Conservation (phyloP, 1,140 invertebrate species). For the Drosophila ficusphila region DNA sequence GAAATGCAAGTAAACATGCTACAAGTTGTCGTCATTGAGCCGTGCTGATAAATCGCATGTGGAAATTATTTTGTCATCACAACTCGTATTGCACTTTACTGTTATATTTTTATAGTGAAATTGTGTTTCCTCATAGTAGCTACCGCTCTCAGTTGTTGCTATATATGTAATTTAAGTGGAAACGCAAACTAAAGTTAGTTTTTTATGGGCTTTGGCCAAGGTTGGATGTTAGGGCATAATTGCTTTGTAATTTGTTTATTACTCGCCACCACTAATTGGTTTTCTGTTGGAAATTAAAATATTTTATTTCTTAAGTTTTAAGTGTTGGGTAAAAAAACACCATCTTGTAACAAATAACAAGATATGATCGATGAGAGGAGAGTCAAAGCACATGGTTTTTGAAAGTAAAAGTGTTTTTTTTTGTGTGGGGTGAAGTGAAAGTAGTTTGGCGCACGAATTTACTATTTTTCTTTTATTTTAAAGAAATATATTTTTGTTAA, state of each 20-base stretch:
- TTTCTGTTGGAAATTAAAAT: conserved; percentile 7
- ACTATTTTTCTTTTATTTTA: not conserved
- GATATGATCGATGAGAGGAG: not conserved
- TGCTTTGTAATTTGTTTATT: conserved; percentile 19
- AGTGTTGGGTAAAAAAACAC: too few relatives aligned
- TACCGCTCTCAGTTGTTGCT: not conserved
- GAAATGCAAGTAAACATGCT: conserved; percentile 27
- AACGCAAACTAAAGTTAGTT: not conserved
- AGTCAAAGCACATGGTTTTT: not conserved
- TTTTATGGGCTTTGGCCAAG: conserved; percentile 15
- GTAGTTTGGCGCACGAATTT: not conserved
- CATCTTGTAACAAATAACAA: conserved; percentile 2
- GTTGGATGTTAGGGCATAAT: conserved; percentile 21
- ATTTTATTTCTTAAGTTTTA: conserved; percentile 13
- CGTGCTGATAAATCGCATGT: conserved; percentile 53
- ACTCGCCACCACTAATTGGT: conserved; percentile 19
- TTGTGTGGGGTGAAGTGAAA: not conserved
- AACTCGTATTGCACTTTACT: conserved; percentile 33
- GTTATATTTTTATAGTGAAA: conserved; percentile 33
- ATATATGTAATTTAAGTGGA: not conserved
- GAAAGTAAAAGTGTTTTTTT: conserved; percentile 22
- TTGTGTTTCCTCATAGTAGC: conserved; percentile 9
- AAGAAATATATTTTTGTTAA: not conserved
- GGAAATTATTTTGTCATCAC: conserved; percentile 40
- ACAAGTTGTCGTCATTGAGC: conserved; percentile 38